A percentile compares a stretch with the other conserved stretches of the same genome.
Evolutionary conservation across 2,113 vertebrate species (phyloP).

Genomic region (Gopherus evgoodei): DNA sequence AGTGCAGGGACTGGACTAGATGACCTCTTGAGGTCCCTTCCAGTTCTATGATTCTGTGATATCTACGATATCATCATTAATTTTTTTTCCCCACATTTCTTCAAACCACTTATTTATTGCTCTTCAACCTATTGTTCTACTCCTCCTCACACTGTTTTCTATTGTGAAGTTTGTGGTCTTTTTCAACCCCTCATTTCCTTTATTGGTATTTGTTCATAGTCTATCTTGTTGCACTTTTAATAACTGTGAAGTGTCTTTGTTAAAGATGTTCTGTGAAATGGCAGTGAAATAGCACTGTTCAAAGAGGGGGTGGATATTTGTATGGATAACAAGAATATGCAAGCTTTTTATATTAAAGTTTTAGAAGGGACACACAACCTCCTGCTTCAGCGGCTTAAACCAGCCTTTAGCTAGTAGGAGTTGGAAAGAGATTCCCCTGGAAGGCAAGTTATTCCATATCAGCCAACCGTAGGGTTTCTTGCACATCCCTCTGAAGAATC

Average conservation of each 20-base stretch:
- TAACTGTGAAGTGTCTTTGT: conserved; percentile 6
- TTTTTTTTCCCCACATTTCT: neutral
- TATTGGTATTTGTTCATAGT: neutral
- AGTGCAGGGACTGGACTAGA: no score
- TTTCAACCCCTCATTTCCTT: conserved; percentile 32
- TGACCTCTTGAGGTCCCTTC: no score
- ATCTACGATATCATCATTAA: neutral
- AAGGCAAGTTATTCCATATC: neutral
- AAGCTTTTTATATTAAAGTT: neutral
- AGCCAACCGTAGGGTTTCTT: neutral
- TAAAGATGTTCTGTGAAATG: neutral
- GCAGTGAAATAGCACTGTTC: neutral
- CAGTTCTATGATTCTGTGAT: no score
- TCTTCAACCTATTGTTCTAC: conserved; percentile 59
- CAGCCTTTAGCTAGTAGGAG: neutral
- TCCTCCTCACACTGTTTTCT: neutral
- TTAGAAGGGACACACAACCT: conserved; percentile 8
- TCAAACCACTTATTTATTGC: neutral
- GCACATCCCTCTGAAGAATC: neutral
- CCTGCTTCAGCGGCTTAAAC: neutral
- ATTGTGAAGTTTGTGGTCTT: conserved; percentile 41
- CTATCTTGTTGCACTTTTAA: neutral
- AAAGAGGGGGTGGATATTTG: neutral
- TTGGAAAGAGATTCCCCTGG: neutral
- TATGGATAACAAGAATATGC: neutral